A percentile compares a stretch with the other conserved stretches of the same genome.
Evolutionary conservation across 1,140 invertebrate species (phyloP).

Genomic region (Formica exsecta): DNA sequence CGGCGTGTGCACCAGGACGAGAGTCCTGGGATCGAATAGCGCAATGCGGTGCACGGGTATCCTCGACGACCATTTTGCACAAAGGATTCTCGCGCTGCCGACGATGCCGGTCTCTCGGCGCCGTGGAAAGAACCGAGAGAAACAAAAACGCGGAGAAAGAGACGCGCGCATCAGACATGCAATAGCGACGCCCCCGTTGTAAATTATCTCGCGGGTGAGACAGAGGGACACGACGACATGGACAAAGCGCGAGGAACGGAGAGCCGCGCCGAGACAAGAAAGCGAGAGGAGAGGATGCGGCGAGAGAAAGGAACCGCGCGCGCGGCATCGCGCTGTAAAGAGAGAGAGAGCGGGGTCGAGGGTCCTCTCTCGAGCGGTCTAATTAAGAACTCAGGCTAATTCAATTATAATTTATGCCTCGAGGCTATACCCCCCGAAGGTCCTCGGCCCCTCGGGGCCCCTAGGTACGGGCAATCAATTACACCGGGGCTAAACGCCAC

Average conservation of each 20-base stretch:
- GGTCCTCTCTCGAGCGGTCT: slow-evolving; percentile 54
- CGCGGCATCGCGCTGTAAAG: slow-evolving; percentile 54
- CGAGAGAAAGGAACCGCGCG: slow-evolving; percentile 47
- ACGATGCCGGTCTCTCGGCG: slow-evolving; percentile 11
- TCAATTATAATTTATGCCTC: slow-evolving; percentile 83
- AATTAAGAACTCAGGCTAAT: slow-evolving; percentile 82
- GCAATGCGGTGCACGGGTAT: slow-evolving; percentile 4
- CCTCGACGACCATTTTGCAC: slow-evolving; percentile 40
- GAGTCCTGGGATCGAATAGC: slow-evolving; percentile 5
- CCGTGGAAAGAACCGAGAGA: slow-evolving; percentile 39
- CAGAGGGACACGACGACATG: slow-evolving; percentile 64
- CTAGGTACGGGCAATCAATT: slow-evolving; percentile 79
- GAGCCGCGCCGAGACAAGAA: slow-evolving; percentile 4
- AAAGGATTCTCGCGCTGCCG: slow-evolving; percentile 35
- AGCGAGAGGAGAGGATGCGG: slow-evolving; percentile 31
- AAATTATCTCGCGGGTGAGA: slow-evolving; percentile 73
- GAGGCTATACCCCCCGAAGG: slow-evolving; percentile 15
- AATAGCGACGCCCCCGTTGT: slow-evolving; percentile 78
- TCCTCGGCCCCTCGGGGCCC: slow-evolving; percentile 26
- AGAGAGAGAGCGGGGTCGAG: slow-evolving; percentile 42
- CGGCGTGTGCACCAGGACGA: slow-evolving; percentile 18
- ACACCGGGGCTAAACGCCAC: slow-evolving; percentile 77
- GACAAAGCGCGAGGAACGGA: slow-evolving; percentile 36
- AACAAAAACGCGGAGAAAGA: slow-evolving; percentile 45
- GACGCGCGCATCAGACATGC: slow-evolving; percentile 71